Base-by-base conservation (phyloP, 1,140 invertebrate species). In the Drosophila tropicalis region DNA sequence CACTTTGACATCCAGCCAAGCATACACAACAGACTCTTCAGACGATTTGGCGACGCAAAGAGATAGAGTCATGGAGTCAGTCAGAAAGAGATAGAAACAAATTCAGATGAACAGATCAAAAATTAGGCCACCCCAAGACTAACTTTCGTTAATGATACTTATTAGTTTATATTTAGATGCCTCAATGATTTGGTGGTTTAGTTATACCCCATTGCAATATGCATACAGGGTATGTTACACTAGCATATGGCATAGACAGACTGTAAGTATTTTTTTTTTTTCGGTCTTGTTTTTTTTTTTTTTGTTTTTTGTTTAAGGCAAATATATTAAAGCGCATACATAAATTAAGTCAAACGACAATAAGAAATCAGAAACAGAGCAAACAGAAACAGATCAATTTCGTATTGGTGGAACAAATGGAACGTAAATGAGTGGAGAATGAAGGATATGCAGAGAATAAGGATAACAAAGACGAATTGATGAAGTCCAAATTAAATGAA, bases 351-450 rank as follows among this genome's bases (percentile, higher is more conserved):
- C 65, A 68, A 74, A 76, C 64, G 34, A 58, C 56, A 68, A 76
- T 34, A 47, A 76, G 73, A 76, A 83, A 79, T 86, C 83, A 86
- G 81, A 69, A 72, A 61, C 76, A 76, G 76, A 67, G 65, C 39
- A 61, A 78, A 77, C 71, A 67, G 19, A 25, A 41, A 51, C 29
- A 76, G 62, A 70, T 77, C 73, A 65, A 51, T 39, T 62, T 66
- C 44, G 65, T 76, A 84, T 80, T 87, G 84, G 77, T 83, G 17
- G 17, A 83, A 87, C 80, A 89, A 87, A 87, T 87, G 83, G 15
- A 82, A 86, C 68, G 72, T 58, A 77, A 77, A 77, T 66, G 68
- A 76, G 74, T 76, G 73, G 73, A 72, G 73, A 76, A 76, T 69
- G 66, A 15, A 29, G 66, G 72, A 76, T 76, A 76, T 70, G 56